Percentiles rank a stretch among this genome's conserved stretches.
Evolutionary conservation across 2,113 vertebrate genomes (phyloP).

Genomic region (Alligator mississippiensis): DNA sequence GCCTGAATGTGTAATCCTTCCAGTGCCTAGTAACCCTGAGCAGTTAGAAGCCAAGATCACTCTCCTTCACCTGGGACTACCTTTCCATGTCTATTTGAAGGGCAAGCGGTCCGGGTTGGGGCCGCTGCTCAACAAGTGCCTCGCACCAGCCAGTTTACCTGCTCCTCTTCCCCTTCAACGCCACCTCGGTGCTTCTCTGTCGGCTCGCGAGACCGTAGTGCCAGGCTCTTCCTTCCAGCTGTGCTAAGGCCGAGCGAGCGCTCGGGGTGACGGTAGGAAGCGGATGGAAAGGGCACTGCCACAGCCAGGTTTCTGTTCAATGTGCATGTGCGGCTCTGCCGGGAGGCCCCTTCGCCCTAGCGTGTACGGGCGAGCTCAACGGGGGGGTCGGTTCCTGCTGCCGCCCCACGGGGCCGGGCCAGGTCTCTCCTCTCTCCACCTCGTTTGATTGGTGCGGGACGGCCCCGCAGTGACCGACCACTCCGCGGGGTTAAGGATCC

Average conservation of each 20-base stretch:
- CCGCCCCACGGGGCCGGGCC: not conserved
- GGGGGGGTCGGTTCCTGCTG: not conserved
- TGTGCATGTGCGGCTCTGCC: no score
- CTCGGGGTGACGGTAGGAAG: no score
- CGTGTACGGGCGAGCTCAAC: not conserved
- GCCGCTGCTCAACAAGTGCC: not conserved
- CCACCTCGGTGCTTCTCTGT: not conserved
- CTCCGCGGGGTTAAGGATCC: not conserved
- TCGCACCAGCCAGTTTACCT: not conserved
- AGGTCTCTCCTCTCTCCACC: not conserved
- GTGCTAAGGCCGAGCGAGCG: no score
- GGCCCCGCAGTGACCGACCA: not conserved
- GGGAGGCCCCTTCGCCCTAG: not conserved
- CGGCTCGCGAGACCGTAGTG: no score
- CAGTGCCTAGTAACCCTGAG: not conserved
- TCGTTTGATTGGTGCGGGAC: not conserved
- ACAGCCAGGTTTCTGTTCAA: no score
- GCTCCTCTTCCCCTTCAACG: conserved; percentile 56
- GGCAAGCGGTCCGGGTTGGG: not conserved
- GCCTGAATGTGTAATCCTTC: not conserved
- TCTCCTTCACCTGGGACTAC: not conserved
- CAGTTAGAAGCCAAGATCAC: not conserved
- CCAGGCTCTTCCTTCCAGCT: no score
- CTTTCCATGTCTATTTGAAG: not conserved
- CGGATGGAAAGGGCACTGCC: no score